phyloP scores from a whole-genome alignment of 2,888 invertebrate genomes.

The Eupithecia tripunctaria region DNA sequence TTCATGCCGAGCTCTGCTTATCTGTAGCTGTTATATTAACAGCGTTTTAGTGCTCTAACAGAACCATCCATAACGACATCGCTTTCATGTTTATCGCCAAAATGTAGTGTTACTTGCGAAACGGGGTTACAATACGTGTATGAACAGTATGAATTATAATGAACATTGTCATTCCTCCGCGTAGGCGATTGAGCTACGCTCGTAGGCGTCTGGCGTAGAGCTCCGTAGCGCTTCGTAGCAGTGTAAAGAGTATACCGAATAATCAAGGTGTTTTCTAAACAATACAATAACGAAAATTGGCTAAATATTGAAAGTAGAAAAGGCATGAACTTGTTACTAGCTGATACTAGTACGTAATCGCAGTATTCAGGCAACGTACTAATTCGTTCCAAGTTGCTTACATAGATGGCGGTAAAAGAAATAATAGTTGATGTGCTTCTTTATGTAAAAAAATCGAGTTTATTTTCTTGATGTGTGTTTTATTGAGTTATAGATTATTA shows the following conservation, averaged over 20 bases:
- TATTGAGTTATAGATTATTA: neutral
- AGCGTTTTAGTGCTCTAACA: neutral
- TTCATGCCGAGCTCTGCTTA: neutral
- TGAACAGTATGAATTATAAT: neutral
- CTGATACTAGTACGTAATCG: neutral
- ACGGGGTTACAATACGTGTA: neutral
- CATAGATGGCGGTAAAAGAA: constrained; percentile 1
- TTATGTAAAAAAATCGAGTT: neutral
- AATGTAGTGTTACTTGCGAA: neutral
- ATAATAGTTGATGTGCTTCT: neutral
- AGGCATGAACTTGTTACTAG: neutral
- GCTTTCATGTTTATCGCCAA: neutral
- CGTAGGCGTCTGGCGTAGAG: constrained; percentile 20
- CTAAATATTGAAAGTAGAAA: neutral
- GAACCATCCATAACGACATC: neutral
- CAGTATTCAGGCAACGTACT: constrained; percentile 1
- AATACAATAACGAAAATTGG: neutral
- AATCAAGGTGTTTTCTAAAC: neutral
- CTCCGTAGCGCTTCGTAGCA: constrained; percentile 30
- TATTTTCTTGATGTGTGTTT: neutral
- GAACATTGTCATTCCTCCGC: neutral
- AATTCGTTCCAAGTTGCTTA: neutral
- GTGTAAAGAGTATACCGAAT: neutral
- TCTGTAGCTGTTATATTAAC: neutral
- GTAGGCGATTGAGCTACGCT: constrained; percentile 15